Evolutionary conservation across 2,113 vertebrate species (phyloP), one percentile per base, ranked within the genome.

Genomic region (Tympanuchus pallidicinctus): DNA sequence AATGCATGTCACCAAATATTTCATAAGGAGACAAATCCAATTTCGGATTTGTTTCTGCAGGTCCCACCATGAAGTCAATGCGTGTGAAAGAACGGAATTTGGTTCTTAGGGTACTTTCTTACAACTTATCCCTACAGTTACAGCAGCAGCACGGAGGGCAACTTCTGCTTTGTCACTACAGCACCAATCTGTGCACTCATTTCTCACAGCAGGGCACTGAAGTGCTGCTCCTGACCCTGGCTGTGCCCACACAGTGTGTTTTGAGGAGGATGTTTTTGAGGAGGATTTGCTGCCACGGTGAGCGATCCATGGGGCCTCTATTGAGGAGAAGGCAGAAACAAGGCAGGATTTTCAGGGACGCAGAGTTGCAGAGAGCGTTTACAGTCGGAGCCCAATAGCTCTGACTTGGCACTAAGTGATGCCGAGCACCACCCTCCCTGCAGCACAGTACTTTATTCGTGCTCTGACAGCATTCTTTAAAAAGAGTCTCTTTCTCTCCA

Each of bases 401-500:
- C 36, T 64, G 45, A 40, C 89, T 87, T 43, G 47, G 61, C 43
- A 88, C 85, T 70, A 83, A 86, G 92, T 95, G 66, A 96, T 86
- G 91, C 0, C 86, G 87, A 18, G 70, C 42, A 89, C 79, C 84
- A 76, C 93, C 76, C 92, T 56, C 91, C 77, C 42, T 90, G 86
- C 28, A 93, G 93, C 82, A 91, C 92, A 77, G 42, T 36, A 81
- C 95, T 96, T 94, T 82, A 96, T 91, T 97, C 96, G 73, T 97
- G 96, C 97, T 97, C 74, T 86, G 93, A 97, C 96, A 98, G 94
- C 50, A 75, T 90, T 74, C 92, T 93, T 92, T 92, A 97, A 97
- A 97, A 98, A 97, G 97, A 95, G 90, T 77, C 93, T 91, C 96
- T 95, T 95, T 97, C 97, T 95, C 97, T 97, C 96, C 95, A 97